A percentile compares a stretch with the other conserved stretches of the same genome.
phyloP scores from a whole-genome alignment of 2,113 vertebrate genomes.

The Clarias gariepinus region DNA sequence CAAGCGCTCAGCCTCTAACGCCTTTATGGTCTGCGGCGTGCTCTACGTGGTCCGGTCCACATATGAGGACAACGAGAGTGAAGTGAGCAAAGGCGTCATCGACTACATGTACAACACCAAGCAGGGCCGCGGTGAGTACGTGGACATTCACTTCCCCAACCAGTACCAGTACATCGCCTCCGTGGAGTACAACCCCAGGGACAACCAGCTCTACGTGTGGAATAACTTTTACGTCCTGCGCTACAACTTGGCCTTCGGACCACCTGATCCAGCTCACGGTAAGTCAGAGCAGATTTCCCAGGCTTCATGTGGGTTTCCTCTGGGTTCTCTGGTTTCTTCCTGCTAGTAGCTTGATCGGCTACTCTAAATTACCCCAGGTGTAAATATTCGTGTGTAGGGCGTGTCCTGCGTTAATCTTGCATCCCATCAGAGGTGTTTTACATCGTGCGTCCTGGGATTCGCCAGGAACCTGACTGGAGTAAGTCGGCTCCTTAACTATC shows the following conservation, averaged over 20 bases:
- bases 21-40: constrained; percentile 98
- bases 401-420: background rate
- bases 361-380: background rate
- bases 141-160: constrained; percentile 96
- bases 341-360: background rate
- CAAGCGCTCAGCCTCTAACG: constrained; percentile 96
- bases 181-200: constrained; percentile 98
- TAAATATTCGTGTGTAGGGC: background rate
- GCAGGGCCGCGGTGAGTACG: constrained; percentile 86
- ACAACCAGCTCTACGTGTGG: constrained; percentile 98
- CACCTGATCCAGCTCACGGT: constrained; percentile 96
- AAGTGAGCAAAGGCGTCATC: constrained; percentile 92
- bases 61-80: constrained; percentile 97
- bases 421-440: background rate
- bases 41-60: constrained; percentile 95
- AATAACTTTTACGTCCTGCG: constrained; percentile 99
- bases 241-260: constrained; percentile 94
- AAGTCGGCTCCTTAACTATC: background rate
- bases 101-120: constrained; percentile 98
- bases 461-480: background rate
- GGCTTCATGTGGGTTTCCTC: background rate
- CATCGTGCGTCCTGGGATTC: too few relatives aligned
- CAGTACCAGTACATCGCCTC: constrained; percentile 98
- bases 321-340: background rate
- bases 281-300: constrained; percentile 60